A percentile compares a stretch with the other conserved stretches of the same genome.
Evolutionary conservation across 2,797 vertebrate genomes (phyloP).

Genomic region (Balearica regulorum): DNA sequence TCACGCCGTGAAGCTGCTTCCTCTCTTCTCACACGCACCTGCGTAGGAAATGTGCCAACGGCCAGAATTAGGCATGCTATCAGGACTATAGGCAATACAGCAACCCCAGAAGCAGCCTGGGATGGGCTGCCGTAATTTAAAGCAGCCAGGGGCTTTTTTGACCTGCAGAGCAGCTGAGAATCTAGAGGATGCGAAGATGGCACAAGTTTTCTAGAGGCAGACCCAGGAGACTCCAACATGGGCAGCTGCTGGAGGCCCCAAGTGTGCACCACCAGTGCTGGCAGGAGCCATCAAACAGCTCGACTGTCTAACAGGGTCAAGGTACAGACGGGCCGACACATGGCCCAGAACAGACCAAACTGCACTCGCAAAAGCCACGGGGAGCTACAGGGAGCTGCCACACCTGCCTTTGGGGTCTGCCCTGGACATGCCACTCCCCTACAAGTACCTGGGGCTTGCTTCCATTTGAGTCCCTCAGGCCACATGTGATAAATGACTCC

Average conservation of each 20-base stretch:
- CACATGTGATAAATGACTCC: background rate
- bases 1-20: background rate
- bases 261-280: background rate
- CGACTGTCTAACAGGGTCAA: background rate
- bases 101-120: background rate
- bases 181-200: background rate
- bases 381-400: background rate
- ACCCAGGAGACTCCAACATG: background rate
- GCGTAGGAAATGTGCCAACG: background rate
- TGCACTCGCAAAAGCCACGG: background rate
- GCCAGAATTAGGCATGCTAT: background rate
- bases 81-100: background rate
- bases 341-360: background rate
- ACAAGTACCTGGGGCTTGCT: background rate
- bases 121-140: background rate
- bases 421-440: background rate
- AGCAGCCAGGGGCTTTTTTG: background rate
- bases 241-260: constrained; percentile 16
- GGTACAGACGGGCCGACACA: accelerated
- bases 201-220: background rate
- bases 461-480: background rate
- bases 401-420: background rate
- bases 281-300: background rate
- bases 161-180: constrained; percentile 23
- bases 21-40: background rate